Conservation (phyloP, 1,140 invertebrate species). For the Hesperophylax magnus region DNA sequence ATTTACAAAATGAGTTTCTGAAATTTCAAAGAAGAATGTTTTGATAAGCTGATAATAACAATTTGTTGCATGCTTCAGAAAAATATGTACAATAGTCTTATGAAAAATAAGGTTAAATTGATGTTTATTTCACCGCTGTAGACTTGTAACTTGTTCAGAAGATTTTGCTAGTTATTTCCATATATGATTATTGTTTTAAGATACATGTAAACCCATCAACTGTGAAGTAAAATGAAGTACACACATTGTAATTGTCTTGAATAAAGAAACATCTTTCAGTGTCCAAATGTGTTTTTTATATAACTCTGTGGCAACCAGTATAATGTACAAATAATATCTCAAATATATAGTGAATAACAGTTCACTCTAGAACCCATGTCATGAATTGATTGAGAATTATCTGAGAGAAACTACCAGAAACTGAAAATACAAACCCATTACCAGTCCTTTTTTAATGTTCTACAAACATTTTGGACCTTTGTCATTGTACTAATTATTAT, state of each 20-base stretch:
- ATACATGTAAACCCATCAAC: background rate
- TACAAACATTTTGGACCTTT: too few relatives aligned
- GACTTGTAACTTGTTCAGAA: background rate
- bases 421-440: background rate
- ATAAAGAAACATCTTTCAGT: conserved; percentile 6
- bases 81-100: background rate
- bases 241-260: conserved; percentile 18
- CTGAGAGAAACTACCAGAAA: background rate
- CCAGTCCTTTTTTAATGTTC: too few relatives aligned
- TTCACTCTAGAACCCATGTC: background rate
- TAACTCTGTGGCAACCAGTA: background rate
- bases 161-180: background rate
- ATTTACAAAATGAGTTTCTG: too few relatives aligned
- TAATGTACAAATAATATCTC: too few relatives aligned
- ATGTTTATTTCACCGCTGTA: background rate
- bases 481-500: too few relatives aligned
- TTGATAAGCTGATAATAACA: too few relatives aligned
- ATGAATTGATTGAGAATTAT: background rate
- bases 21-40: too few relatives aligned
- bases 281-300: conserved; percentile 18
- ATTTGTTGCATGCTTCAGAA: background rate
- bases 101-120: background rate
- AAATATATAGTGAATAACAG: background rate
- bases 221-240: conserved; percentile 7
- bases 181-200: background rate